Evolutionary conservation across 64 coral and sea anemone species (phyloP), one percentile per base, ranked within the genome.

Genomic region (Trachythela sp.): DNA sequence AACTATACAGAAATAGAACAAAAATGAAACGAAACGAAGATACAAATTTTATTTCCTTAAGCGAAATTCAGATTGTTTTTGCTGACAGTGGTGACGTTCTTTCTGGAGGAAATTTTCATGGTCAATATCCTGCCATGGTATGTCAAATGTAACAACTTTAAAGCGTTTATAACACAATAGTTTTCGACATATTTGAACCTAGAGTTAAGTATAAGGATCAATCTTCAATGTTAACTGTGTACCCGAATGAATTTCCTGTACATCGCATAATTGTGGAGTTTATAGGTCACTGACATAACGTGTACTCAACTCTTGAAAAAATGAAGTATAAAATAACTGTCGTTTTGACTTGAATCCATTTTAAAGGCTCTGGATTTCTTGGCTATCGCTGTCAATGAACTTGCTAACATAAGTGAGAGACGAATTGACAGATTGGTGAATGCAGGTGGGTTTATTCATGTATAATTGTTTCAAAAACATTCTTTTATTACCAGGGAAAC

Each of bases 61-160:
- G 4, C 42, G 11, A 45, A 27, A 3, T 2, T 31, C 39, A 94
- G 93, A 87, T 94, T 14, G 77, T 98, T 38, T 94, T 98, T 93
- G 95, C 86, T 54, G 91, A 98, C 45, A 89, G 84, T n/a, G 84
- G 84, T 30, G 95, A 92, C 17, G 77, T 92, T 3, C 86, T 98
- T 34, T 98, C 95, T 8, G 91, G 95, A 11, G 95, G 95, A n/a
- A 98, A 98, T 22, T 98, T 98, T 54, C 95, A 98, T 85, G 95
- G 95, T 14, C 93, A 98, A 89, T 98, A 98, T 41, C 95, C 95
- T 40, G 95, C 95, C 17, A 98, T 92, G 89, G 95, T 98, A 35
- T 3, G 18, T 9, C 64, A 70, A 8, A 26, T 26, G 5, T 22
- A 70, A 70, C n/a, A n/a, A n/a, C n/a, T n/a, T n/a, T n/a, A n/a